Percentiles rank a stretch among this genome's conserved stretches.
Conservation (phyloP, 1,140 invertebrate genomes). For the Paraescarpia echinospica region DNA sequence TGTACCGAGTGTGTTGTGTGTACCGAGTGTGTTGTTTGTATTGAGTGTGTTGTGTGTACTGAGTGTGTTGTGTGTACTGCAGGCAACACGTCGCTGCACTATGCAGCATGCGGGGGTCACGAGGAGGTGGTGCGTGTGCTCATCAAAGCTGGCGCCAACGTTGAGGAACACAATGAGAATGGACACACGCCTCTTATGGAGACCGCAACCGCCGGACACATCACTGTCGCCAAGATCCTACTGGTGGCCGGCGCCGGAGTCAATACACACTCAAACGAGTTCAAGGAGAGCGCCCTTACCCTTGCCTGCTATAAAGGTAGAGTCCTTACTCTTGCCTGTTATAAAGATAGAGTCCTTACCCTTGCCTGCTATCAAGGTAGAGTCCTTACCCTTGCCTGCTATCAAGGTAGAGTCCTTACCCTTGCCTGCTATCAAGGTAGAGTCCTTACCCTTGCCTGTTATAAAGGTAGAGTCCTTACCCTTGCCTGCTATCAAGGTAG, state of each 20-base stretch:
- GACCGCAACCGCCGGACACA: constrained; percentile 94
- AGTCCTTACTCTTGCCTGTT: not conserved
- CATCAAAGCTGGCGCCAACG: constrained; percentile 87
- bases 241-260: constrained; percentile 92
- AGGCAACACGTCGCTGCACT: constrained; percentile 96
- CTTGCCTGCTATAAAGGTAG: constrained; percentile 92
- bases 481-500: too few relatives aligned
- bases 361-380: not conserved
- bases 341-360: not conserved
- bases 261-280: constrained; percentile 98
- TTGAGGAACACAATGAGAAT: constrained; percentile 98
- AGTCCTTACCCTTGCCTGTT: too few relatives aligned
- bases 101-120: constrained; percentile 95
- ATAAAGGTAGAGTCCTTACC: too few relatives aligned
- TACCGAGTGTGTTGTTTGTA: too few relatives aligned
- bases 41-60: too few relatives aligned
- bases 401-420: too few relatives aligned
- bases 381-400: too few relatives aligned
- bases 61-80: constrained; percentile 21
- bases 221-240: constrained; percentile 89
- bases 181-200: constrained; percentile 99
- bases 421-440: too few relatives aligned
- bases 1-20: too few relatives aligned
- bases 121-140: constrained; percentile 85
- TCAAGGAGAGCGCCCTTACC: constrained; percentile 84